Base-by-base conservation (phyloP, 2,113 vertebrate genomes). In the Rhinoptilus africanus region DNA sequence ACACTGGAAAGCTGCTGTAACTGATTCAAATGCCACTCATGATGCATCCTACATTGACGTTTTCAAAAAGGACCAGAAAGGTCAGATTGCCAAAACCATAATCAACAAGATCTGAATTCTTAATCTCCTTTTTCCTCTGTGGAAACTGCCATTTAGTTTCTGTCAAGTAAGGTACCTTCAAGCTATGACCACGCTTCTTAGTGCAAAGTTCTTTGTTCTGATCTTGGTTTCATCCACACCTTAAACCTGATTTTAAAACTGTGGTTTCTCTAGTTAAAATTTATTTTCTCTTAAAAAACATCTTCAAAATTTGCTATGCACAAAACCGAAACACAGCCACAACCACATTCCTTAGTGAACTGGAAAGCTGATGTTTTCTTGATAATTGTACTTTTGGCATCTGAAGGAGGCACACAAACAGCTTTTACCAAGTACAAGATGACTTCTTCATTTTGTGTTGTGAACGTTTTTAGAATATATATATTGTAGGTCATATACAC, bases 131-230 rank as follows among this genome's bases (percentile, higher is more conserved):
- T 59, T 28, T 18, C 32, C 45, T 62, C 59, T 59, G 24, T 14
- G 12, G 59, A 85, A 93, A 66, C 50, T 62, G 43, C 59, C 30
- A 7, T 14, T 45, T 39, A n/a, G 34, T 56, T 86, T 20, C 12
- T 1, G 2, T 4, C 66, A 74, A 74, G 20, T 28, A 28, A 63
- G 34, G 14, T 8, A 47, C 14, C 0, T 6, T 56, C 14, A 19
- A 87, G 72, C 63, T 59, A 63, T 0, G 0, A 30, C 8, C 13
- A 2, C 4, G 14, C 12, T 43, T 77, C 24, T 18, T 12, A 59
- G 5, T 4, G 28, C 7, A 3, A 51, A 84, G 14, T 30, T 62
- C 35, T 66, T 34, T 17, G 43, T 59, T 35, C 47, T 37, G 21
- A 3, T 71, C 32, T n/a, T 72, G 16, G 26, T 62, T 89, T 83